Evolutionary conservation across 2,113 vertebrate genomes (phyloP).

Genomic region (Arvicanthis niloticus): DNA sequence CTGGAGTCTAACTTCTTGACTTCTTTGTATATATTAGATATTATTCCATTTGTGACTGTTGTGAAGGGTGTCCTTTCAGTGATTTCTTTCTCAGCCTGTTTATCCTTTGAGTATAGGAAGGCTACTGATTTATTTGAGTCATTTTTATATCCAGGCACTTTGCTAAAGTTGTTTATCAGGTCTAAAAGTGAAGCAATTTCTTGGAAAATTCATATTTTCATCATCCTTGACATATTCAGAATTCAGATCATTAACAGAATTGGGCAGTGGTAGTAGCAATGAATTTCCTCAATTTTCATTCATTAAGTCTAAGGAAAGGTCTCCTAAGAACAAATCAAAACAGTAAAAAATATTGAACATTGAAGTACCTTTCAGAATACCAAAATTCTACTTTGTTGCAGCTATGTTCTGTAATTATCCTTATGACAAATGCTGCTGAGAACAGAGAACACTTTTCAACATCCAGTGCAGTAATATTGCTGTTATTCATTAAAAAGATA

Average conservation of each 20-base stretch:
- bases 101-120: too few species aligned
- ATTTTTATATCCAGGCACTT: too few species aligned
- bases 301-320: not conserved
- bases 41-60: too few species aligned
- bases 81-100: too few species aligned
- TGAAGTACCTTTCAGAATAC: not conserved
- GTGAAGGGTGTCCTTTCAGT: too few species aligned
- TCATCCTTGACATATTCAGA: not conserved
- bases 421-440: slow-evolving; percentile 27
- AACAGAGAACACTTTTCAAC: slow-evolving; percentile 3
- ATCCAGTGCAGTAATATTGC: not conserved
- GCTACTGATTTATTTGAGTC: too few species aligned
- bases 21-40: too few species aligned
- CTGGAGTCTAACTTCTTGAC: too few species aligned
- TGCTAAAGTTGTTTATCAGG: too few species aligned
- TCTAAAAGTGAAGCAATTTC: not conserved
- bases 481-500: not conserved
- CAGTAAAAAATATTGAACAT: not conserved
- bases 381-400: slow-evolving; percentile 32
- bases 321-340: not conserved
- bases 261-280: not conserved
- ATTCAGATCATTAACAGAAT: not conserved
- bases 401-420: slow-evolving; percentile 7
- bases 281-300: not conserved
- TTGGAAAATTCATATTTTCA: not conserved